A percentile compares a stretch with the other conserved stretches of the same genome.
phyloP scores from a whole-genome alignment of 2,888 invertebrate genomes.

The Hymenopus coronatus region DNA sequence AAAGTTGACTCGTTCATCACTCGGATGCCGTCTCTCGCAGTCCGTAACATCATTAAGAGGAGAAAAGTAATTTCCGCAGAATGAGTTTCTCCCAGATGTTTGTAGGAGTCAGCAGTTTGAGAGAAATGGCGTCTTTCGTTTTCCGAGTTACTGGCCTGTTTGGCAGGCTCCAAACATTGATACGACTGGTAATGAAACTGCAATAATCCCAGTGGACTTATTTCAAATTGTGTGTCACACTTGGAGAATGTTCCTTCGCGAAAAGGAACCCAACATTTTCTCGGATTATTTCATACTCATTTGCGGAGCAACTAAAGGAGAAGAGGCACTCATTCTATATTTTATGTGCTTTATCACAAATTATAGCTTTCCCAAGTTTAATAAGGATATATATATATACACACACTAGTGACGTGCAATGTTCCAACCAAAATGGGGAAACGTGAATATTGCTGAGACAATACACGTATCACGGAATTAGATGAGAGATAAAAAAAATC shows the following conservation, averaged over 20 bases:
- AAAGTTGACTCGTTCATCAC: background rate
- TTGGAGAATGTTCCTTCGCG: background rate
- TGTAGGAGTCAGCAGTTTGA: background rate
- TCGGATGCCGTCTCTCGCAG: background rate
- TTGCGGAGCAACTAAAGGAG: too few relatives aligned
- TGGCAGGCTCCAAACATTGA: background rate
- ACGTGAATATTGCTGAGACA: too few relatives aligned
- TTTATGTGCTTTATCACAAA: too few relatives aligned
- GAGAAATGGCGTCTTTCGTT: background rate
- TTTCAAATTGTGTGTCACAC: background rate
- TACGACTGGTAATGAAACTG: background rate
- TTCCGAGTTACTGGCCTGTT: background rate
- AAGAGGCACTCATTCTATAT: too few relatives aligned
- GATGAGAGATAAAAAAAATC: too few relatives aligned
- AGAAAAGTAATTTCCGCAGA: background rate
- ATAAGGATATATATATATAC: too few relatives aligned
- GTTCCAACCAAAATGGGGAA: too few relatives aligned
- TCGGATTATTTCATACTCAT: too few relatives aligned
- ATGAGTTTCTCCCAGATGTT: background rate
- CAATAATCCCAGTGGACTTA: background rate
- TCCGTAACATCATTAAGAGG: background rate
- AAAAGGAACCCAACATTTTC: too few relatives aligned
- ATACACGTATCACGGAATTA: too few relatives aligned
- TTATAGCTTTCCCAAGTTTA: too few relatives aligned
- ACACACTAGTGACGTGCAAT: too few relatives aligned